phyloP scores from a whole-genome alignment of 2,113 vertebrate genomes.

The Dipodomys ordii region DNA sequence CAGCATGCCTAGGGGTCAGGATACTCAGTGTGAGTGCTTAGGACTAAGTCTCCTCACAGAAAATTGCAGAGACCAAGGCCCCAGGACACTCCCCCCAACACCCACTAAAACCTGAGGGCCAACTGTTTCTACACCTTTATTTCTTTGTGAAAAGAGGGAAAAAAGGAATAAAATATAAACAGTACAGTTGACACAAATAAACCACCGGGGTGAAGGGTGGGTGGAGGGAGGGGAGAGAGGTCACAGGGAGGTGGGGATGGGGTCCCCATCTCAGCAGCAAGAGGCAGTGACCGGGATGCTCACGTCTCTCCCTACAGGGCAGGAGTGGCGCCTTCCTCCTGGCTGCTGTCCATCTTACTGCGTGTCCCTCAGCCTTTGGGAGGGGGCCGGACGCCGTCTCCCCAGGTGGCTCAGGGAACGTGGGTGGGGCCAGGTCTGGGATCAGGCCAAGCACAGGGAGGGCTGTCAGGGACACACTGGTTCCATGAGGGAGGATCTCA shows the following conservation, averaged over 20 bases:
- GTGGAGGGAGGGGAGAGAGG: not conserved
- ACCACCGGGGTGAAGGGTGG: not conserved
- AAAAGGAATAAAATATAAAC: constrained; percentile 20
- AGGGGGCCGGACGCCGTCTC: not conserved
- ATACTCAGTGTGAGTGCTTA: not conserved
- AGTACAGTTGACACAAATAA: constrained; percentile 58
- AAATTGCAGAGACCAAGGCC: not conserved
- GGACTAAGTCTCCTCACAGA: not conserved
- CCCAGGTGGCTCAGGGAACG: constrained; percentile 56
- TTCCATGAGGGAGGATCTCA: not conserved
- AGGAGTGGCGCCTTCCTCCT: constrained; percentile 18
- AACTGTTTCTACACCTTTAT: constrained; percentile 76
- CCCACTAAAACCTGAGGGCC: constrained; percentile 10
- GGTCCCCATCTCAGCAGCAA: constrained; percentile 65
- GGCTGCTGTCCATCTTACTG: not conserved
- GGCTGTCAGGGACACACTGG: constrained; percentile 46
- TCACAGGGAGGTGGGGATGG: not conserved
- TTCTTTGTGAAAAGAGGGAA: constrained; percentile 75
- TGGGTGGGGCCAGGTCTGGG: constrained; percentile 70
- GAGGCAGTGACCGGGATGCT: constrained; percentile 9
- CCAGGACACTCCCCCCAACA: not conserved
- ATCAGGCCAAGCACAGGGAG: constrained; percentile 76
- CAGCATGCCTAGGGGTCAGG: not conserved
- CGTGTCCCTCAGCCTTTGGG: constrained; percentile 3
- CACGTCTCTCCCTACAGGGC: not conserved